Evolutionary conservation across 2,113 vertebrate genomes (phyloP).

Genomic region (Apodemus sylvaticus): DNA sequence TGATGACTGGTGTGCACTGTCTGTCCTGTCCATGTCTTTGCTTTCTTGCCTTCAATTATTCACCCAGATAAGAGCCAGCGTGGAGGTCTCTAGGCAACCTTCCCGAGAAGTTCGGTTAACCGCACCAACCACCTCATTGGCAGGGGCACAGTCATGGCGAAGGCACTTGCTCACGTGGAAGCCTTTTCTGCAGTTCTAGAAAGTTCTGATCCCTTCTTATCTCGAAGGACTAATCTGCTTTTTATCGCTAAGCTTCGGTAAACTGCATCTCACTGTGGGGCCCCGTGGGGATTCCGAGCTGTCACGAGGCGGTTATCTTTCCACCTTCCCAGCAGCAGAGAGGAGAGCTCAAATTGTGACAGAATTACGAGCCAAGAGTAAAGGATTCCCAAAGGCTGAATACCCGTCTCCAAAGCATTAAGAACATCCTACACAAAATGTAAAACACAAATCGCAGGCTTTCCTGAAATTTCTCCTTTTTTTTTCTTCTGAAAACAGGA

Average conservation of each 20-base stretch:
- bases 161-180: background rate
- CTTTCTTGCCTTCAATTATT: background rate
- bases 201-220: constrained; percentile 5
- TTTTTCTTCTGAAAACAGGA: constrained; percentile 42
- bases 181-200: background rate
- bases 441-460: constrained; percentile 33
- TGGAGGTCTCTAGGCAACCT: background rate
- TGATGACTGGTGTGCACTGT: background rate
- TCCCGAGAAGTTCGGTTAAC: background rate
- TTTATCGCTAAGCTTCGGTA: constrained; percentile 40
- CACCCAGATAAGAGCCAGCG: background rate
- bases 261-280: constrained; percentile 11
- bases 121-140: background rate
- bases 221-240: constrained; percentile 19
- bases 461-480: constrained; percentile 55
- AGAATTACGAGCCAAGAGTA: constrained; percentile 54
- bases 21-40: background rate
- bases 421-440: constrained; percentile 56
- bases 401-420: background rate
- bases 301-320: constrained; percentile 55
- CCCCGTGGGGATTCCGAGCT: constrained; percentile 59
- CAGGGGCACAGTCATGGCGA: rapidly evolving
- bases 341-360: constrained; percentile 50
- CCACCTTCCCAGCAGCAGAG: constrained; percentile 51
- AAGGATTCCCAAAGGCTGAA: constrained; percentile 57